Percentiles rank a stretch among this genome's conserved stretches.
phyloP scores from a whole-genome alignment of 2,797 vertebrate species.

The Leptatherina wallacei region DNA sequence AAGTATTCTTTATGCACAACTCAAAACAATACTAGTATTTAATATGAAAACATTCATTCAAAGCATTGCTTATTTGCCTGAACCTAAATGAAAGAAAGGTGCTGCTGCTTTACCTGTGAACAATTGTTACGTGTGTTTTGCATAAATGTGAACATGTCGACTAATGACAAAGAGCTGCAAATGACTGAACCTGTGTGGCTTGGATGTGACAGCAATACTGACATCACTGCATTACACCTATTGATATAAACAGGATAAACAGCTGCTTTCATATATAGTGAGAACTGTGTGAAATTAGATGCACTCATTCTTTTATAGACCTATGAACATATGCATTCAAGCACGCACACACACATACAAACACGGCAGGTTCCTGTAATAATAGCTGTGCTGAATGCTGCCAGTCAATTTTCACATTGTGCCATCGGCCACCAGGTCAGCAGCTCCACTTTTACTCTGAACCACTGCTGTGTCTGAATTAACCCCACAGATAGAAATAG shows the following conservation, averaged over 20 bases:
- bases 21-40: not conserved
- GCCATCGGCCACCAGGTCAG: conserved; percentile 63
- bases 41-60: not conserved
- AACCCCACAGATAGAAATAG: conserved; percentile 57
- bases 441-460: conserved; percentile 63
- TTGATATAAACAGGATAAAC: conserved; percentile 56
- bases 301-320: conserved; percentile 12
- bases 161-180: conserved; percentile 39
- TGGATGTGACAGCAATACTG: conserved; percentile 39
- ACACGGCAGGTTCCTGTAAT: conserved; percentile 33
- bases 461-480: conserved; percentile 68
- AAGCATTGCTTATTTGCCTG: not conserved
- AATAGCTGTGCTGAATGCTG: conserved; percentile 54
- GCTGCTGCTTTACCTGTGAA: conserved; percentile 6
- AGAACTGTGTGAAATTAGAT: conserved; percentile 54
- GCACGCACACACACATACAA: conserved; percentile 14
- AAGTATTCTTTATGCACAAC: not conserved
- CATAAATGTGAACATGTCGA: conserved; percentile 47
- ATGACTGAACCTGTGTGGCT: conserved; percentile 20
- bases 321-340: conserved; percentile 21
- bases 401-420: conserved; percentile 78
- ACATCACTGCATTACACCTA: conserved; percentile 61
- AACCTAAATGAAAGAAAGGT: not conserved
- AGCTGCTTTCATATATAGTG: conserved; percentile 61
- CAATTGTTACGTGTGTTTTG: conserved; percentile 29